Percentiles rank a stretch among this genome's conserved stretches.
phyloP scores from a whole-genome alignment of 2,797 vertebrate genomes.

The Danio kyathit region DNA sequence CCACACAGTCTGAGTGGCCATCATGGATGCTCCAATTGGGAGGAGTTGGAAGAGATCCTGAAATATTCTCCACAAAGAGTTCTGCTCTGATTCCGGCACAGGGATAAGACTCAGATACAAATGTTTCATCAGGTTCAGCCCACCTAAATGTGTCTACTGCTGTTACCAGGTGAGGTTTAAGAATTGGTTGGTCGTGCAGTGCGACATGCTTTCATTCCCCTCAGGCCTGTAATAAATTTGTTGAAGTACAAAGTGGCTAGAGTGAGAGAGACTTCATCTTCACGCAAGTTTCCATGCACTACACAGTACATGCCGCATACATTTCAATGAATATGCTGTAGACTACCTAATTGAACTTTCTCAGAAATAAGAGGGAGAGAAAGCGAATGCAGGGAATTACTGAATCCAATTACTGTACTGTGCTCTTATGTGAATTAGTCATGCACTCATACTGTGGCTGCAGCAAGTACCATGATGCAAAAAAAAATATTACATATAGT shows the following conservation, averaged over 20 bases:
- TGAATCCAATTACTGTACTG: conserved; percentile 20
- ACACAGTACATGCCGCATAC: neutral
- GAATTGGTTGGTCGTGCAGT: conserved; percentile 18
- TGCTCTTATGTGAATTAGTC: neutral
- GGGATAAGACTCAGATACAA: conserved; percentile 13
- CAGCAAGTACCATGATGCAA: too few relatives aligned
- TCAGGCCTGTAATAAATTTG: neutral
- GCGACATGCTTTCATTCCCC: conserved; percentile 24
- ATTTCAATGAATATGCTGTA: conserved; percentile 6
- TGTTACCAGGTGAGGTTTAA: conserved; percentile 32
- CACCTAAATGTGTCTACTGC: conserved; percentile 8
- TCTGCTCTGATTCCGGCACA: conserved; percentile 25
- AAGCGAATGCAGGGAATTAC: neutral
- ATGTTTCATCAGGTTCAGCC: conserved; percentile 13
- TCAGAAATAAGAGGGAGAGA: neutral
- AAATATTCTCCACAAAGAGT: conserved; percentile 32
- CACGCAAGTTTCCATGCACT: neutral
- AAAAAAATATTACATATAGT: too few relatives aligned
- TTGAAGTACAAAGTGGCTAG: neutral
- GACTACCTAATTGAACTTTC: conserved; percentile 17
- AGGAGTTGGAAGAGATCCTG: conserved; percentile 43
- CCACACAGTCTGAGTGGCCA: conserved; percentile 46
- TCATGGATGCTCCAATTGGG: conserved; percentile 36
- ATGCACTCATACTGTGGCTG: too few relatives aligned
- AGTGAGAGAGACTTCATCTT: neutral